Evolutionary conservation across 2,797 vertebrate genomes (phyloP), one percentile per base, ranked within the genome.

Genomic region (Pseudomugil gertrudae): DNA sequence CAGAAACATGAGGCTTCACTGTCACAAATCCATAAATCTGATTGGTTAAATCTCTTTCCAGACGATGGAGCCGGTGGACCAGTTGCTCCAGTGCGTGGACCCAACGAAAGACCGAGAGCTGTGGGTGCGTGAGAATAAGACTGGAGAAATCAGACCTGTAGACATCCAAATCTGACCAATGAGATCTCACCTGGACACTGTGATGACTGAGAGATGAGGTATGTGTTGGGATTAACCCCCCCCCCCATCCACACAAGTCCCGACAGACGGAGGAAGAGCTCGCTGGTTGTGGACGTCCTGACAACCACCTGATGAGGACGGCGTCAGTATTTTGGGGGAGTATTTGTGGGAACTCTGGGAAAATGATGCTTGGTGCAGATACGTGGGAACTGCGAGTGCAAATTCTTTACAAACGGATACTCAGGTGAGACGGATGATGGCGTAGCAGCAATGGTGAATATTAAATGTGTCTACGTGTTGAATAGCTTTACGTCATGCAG

Each of bases 11-110:
- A 47, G 30, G 17, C n/a, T 1, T 23, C 10, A 11, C 19, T 27
- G 6, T 17, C 24, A 23, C 15, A 5, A 4, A 32, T 1, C 9
- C 1, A 23, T n/a, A 11, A 14, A 30, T 5, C 2, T 53, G 26
- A 52, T 40, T 47, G 47, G 65, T 66, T 29, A 33, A 57, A 2
- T 73, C 27, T 76, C 3, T 67, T 63, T 83, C 69, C 91, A 99
- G 98, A 99, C 98, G 72, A 93, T 98, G 83, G 97, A 99, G 90
- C 96, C 97, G 0, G 97, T 99, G 93, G 97, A 99, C 88, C 95
- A 99, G 87, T 94, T 98, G 64, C 94, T 99, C 83, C 96, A 95
- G 87, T 93, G 94, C 61, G 97, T 99, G 88, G 96, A 99, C 87
- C 96, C 98, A 2, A 83, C 87, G 86, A 96, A 89, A 90, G 98